Evolutionary conservation across 1,140 invertebrate genomes (phyloP), one percentile per base, ranked within the genome.

Genomic region (Fopius arisanus): DNA sequence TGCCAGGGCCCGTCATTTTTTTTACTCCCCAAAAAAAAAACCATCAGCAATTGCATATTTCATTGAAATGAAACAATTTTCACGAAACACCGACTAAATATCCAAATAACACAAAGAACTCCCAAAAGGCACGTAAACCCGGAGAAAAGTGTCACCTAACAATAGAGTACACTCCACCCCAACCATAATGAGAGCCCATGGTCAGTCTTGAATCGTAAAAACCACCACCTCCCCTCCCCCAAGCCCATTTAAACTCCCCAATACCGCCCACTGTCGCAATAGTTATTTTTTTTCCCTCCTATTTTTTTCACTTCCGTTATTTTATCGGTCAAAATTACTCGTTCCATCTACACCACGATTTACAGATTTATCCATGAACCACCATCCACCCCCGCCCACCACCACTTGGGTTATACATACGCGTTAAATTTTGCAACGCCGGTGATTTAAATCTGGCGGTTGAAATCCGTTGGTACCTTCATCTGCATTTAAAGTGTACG

Each of bases 401-500:
- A 16, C 9, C n/a, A 48, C n/a, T n/a, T n/a, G 23, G 23, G 23
- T 59, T 59, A 59, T 59, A 23, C 23, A 28, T 19, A 59, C 10
- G 54, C 54, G 23, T 59, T 59, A 28, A 4, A 23, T 59, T 59
- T 59, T 26, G 54, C 54, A 59, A 3, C 21, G 54, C 9, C 26
- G 54, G 54, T 59, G 19, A 48, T 70, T 54, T 51, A 48, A 51
- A 70, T 70, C 40, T 28, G n/a, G 26, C 16, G 31, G 1, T 28
- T 23, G 26, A 16, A 48, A 31, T 33, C 31, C 59, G 21, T 5
- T 67, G 14, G 40, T 41, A 29, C 9, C 67, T 73, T 73, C 71
- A 73, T 73, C 71, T 73, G 71, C 71, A 73, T 73, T 67, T 73
- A 67, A 28, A 67, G 65, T 14, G n/a, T 26, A 40, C 33, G 28